Evolutionary conservation across 2,113 vertebrate genomes (phyloP).

Genomic region (Myocastor coypus): DNA sequence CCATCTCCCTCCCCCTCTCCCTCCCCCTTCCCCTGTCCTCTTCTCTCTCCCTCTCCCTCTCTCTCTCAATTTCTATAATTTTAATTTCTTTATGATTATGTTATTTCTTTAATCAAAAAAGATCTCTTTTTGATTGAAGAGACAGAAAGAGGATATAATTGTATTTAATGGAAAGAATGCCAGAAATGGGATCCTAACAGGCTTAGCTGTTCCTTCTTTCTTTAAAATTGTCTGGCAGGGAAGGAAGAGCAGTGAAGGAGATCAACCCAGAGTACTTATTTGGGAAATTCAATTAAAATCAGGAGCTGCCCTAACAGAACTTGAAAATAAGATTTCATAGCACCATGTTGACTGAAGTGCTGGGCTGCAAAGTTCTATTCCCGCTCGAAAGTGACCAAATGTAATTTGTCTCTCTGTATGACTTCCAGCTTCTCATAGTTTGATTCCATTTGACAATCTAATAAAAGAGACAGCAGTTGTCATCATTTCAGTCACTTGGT

Average conservation of each 20-base stretch:
- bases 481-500: constrained; percentile 59
- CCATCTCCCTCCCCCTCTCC: too few species aligned
- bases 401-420: constrained; percentile 75
- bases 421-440: constrained; percentile 64
- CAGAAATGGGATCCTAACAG: neutral
- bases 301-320: constrained; percentile 63
- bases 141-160: neutral
- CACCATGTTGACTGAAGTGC: constrained; percentile 33
- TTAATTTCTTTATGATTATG: neutral
- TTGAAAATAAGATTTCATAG: constrained; percentile 77
- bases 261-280: neutral
- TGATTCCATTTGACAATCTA: constrained; percentile 69
- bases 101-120: constrained; percentile 48
- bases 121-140: neutral
- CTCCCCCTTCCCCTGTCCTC: too few species aligned
- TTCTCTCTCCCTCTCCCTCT: neutral
- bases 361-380: constrained; percentile 66
- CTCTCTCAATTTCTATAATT: constrained; percentile 23
- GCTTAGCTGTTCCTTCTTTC: neutral
- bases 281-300: constrained; percentile 63
- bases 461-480: constrained; percentile 52
- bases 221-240: constrained; percentile 20
- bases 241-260: neutral
- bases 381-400: constrained; percentile 67
- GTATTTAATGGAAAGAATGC: constrained; percentile 29